phyloP scores from a whole-genome alignment of 2,797 vertebrate species.

The Alcedo quadribrachys region DNA sequence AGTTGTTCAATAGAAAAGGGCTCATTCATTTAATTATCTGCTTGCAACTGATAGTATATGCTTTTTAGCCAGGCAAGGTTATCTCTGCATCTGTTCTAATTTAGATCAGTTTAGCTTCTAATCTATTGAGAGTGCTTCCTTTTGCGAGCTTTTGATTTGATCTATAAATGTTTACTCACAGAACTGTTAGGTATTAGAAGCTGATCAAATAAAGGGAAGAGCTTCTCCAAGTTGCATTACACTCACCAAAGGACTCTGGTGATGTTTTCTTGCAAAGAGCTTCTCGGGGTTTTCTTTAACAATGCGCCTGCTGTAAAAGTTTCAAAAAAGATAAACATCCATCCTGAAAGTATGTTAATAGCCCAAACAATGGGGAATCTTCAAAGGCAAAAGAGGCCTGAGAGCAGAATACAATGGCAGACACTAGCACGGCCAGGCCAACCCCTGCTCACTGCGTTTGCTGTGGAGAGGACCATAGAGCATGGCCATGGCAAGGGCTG shows the following conservation, averaged over 20 bases:
- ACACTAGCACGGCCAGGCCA: neutral
- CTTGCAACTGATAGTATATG: constrained; percentile 78
- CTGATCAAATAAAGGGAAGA: constrained; percentile 77
- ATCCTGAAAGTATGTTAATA: constrained; percentile 73
- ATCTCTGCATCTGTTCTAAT: constrained; percentile 75
- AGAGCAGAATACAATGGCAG: constrained; percentile 14
- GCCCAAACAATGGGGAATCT: constrained; percentile 72
- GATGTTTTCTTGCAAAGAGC: constrained; percentile 32
- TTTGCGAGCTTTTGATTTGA: constrained; percentile 68
- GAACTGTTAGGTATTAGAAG: constrained; percentile 76
- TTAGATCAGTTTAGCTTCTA: constrained; percentile 75
- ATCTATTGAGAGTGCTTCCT: constrained; percentile 75
- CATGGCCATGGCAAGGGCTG: neutral
- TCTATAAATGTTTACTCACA: constrained; percentile 77
- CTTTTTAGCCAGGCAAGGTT: constrained; percentile 82
- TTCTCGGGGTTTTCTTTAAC: constrained; percentile 39
- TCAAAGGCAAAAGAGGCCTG: constrained; percentile 65
- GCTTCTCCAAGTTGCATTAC: neutral
- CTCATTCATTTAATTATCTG: constrained; percentile 85
- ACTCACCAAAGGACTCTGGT: constrained; percentile 48
- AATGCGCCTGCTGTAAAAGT: constrained; percentile 65
- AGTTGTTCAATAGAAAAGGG: constrained; percentile 83
- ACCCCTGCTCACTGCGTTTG: neutral
- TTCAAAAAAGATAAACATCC: constrained; percentile 76
- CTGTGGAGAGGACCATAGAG: neutral